Evolutionary conservation across 1,140 invertebrate genomes (phyloP).

Genomic region (Nasonia longicornis): DNA sequence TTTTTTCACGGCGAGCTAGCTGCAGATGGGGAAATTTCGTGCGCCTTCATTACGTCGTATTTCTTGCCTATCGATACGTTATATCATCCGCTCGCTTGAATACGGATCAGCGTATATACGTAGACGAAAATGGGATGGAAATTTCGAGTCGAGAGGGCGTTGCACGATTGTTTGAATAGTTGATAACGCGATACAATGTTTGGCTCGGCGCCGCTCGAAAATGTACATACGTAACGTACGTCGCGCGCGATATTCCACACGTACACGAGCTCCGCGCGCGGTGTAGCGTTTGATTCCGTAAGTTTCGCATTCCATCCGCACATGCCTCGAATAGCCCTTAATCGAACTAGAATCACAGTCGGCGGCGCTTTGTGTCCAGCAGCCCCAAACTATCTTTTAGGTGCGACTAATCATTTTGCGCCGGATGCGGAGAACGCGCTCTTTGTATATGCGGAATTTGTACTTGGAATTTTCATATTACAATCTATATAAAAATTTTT

Average conservation of each 20-base stretch:
- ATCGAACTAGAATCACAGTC: conserved; percentile 19
- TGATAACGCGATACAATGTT: conserved; percentile 4
- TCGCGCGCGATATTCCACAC: neutral
- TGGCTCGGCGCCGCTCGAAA: neutral
- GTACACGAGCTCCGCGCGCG: neutral
- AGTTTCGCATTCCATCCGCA: conserved; percentile 16
- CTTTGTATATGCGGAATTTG: neutral
- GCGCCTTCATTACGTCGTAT: neutral
- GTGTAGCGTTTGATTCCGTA: neutral
- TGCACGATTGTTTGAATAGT: neutral
- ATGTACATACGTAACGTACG: neutral
- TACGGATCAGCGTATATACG: neutral
- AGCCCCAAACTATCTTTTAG: neutral
- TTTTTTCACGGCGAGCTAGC: neutral
- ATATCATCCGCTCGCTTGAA: neutral
- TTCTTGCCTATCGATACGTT: no score
- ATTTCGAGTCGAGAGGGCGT: neutral
- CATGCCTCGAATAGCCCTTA: conserved; percentile 6
- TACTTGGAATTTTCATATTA: no score
- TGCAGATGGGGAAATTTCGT: neutral
- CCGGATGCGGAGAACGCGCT: neutral
- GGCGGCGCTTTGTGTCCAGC: neutral
- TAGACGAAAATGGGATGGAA: neutral
- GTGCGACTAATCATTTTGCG: neutral
- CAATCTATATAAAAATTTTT: no score